Conservation (phyloP, 2,888 invertebrate species). For the Stenchaetothrips biformis region DNA sequence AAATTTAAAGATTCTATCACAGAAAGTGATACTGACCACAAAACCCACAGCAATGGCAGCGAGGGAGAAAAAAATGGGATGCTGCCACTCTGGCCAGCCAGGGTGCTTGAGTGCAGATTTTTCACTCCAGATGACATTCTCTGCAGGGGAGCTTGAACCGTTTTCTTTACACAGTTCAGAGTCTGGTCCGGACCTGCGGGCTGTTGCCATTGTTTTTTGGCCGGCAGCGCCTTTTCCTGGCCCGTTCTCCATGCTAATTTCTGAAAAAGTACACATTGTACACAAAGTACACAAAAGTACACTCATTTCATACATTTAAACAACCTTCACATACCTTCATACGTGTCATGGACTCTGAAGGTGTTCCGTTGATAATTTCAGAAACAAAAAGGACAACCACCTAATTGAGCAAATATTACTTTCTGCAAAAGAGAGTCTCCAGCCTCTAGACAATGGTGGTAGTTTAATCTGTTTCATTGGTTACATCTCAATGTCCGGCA, state of each 20-base stretch:
- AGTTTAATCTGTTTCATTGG: too few relatives aligned
- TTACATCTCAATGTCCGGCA: too few relatives aligned
- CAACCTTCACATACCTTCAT: not conserved
- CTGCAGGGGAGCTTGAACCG: not conserved
- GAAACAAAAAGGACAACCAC: not conserved
- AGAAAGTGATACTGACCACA: slow-evolving; percentile 30
- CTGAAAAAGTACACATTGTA: not conserved
- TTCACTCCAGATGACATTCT: slow-evolving; percentile 28
- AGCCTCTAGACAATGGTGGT: too few relatives aligned
- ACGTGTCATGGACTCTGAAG: not conserved
- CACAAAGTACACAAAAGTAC: too few relatives aligned
- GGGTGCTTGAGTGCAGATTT: slow-evolving; percentile 30
- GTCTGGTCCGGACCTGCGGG: not conserved
- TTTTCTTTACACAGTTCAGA: not conserved
- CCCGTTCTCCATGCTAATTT: slow-evolving; percentile 18
- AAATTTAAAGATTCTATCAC: not conserved
- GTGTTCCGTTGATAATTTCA: not conserved
- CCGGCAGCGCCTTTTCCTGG: slow-evolving; percentile 22
- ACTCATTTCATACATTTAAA: too few relatives aligned
- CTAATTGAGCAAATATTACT: too few relatives aligned
- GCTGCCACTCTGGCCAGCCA: slow-evolving; percentile 34
- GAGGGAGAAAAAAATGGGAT: slow-evolving; percentile 33
- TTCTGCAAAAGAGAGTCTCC: too few relatives aligned
- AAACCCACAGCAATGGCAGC: slow-evolving; percentile 32
- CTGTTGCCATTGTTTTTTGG: slow-evolving; percentile 15